phyloP scores from a whole-genome alignment of 2,113 vertebrate species.

The Sphaerodactylus townsendi region DNA sequence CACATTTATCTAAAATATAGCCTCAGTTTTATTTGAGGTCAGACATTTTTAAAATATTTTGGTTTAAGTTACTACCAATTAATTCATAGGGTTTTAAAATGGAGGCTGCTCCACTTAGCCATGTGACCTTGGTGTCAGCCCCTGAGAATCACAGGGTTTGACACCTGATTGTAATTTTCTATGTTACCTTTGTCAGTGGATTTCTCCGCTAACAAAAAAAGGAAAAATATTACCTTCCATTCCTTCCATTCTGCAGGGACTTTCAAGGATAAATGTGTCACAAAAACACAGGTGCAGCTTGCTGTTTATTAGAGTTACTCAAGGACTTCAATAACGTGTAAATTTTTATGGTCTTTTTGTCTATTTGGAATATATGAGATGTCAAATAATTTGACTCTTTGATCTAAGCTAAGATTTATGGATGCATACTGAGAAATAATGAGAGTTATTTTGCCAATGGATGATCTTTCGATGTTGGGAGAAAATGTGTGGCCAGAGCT shows the following conservation, averaged over 20 bases:
- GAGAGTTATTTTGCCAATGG: slow-evolving; percentile 41
- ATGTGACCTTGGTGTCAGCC: background rate
- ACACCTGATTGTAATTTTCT: background rate
- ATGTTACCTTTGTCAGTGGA: background rate
- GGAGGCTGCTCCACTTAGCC: background rate
- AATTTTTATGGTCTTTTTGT: background rate
- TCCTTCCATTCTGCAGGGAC: background rate
- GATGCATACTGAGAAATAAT: slow-evolving; percentile 49
- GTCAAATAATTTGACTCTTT: slow-evolving; percentile 33
- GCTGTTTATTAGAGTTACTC: background rate
- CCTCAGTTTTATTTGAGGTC: background rate
- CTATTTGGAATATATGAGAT: slow-evolving; percentile 29
- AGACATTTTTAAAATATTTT: background rate
- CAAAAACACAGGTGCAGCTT: background rate
- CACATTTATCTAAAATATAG: background rate
- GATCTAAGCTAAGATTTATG: slow-evolving; percentile 39
- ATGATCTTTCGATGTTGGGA: slow-evolving; percentile 34
- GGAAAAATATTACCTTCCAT: background rate
- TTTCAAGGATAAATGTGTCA: background rate
- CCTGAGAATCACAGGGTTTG: background rate
- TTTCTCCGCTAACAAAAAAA: background rate
- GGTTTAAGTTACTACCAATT: background rate
- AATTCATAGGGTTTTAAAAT: background rate
- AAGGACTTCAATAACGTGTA: background rate
- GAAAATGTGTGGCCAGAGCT: slow-evolving; percentile 38